Percentiles rank a stretch among this genome's conserved stretches.
Conservation (phyloP, 1,140 invertebrate species). For the Limonius californicus region DNA sequence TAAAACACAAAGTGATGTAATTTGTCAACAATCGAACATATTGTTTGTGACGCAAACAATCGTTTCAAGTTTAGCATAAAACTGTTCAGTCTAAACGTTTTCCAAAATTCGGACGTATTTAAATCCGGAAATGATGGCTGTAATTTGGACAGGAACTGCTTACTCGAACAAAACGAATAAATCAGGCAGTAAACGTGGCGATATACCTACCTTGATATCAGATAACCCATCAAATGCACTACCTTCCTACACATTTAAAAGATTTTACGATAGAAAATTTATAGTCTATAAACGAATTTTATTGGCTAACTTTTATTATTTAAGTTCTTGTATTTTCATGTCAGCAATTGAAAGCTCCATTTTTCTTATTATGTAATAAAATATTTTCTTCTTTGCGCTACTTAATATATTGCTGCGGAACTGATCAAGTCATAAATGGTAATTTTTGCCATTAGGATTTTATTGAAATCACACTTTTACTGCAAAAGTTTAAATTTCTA, state of each 20-base stretch:
- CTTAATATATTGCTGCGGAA: slow-evolving; percentile 16
- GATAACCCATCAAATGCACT: slow-evolving; percentile 33
- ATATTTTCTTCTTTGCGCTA: slow-evolving; percentile 31
- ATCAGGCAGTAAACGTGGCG: slow-evolving; percentile 8
- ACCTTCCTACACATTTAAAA: slow-evolving; percentile 33
- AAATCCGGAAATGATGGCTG: too few species aligned
- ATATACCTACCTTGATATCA: slow-evolving; percentile 29
- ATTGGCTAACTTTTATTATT: slow-evolving; percentile 44
- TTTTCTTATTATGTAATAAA: slow-evolving; percentile 44
- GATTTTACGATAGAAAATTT: slow-evolving; percentile 42
- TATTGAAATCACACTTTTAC: not conserved
- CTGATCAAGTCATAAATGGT: slow-evolving; percentile 29
- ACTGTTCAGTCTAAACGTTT: too few species aligned
- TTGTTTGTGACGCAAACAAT: too few species aligned
- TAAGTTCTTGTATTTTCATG: slow-evolving; percentile 45
- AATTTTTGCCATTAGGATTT: slow-evolving; percentile 22
- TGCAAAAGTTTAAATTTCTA: not conserved
- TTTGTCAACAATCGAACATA: too few species aligned
- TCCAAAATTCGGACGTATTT: too few species aligned
- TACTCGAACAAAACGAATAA: not conserved
- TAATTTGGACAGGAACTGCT: not conserved
- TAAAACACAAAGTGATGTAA: too few species aligned
- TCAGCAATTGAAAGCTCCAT: slow-evolving; percentile 42
- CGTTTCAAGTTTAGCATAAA: too few species aligned
- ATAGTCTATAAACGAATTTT: slow-evolving; percentile 44